Percentiles rank a stretch among this genome's conserved stretches.
Evolutionary conservation across 2,888 invertebrate species (phyloP).

Genomic region (Drosophila merina): DNA sequence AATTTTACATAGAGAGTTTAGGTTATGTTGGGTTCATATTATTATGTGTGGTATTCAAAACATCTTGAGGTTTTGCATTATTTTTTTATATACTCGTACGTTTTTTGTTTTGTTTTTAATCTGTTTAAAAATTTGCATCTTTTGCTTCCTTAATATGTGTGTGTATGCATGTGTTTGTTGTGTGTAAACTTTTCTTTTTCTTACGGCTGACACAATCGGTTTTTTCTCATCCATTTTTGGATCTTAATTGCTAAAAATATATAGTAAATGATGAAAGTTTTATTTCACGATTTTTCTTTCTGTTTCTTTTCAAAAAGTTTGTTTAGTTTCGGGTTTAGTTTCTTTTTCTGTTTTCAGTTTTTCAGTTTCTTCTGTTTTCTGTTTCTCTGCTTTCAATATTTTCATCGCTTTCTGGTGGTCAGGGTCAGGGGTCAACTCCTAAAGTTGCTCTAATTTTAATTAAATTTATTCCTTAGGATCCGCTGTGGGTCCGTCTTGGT

Average conservation of each 20-base stretch:
- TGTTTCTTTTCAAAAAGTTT: conserved; percentile 19
- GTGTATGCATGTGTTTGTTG: conserved; percentile 10
- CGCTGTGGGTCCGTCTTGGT: conserved; percentile 6
- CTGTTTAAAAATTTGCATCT: conserved; percentile 12
- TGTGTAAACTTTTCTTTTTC: conserved; percentile 43
- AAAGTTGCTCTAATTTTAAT: too few relatives aligned
- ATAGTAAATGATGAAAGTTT: conserved; percentile 45
- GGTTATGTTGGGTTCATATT: conserved; percentile 9
- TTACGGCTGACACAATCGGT: conserved; percentile 64
- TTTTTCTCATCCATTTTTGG: conserved; percentile 51
- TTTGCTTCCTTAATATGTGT: conserved; percentile 40
- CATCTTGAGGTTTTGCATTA: conserved; percentile 3
- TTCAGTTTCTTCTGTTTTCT: conserved; percentile 7
- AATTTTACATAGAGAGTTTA: conserved; percentile 40
- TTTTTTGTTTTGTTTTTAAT: conserved; percentile 16
- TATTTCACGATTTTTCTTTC: conserved; percentile 28
- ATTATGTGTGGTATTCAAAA: conserved; percentile 19
- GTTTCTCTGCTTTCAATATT: conserved; percentile 16
- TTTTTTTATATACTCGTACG: conserved; percentile 4
- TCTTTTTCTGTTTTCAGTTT: conserved; percentile 21
- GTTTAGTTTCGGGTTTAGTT: conserved; percentile 21
- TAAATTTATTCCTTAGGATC: conserved; percentile 17
- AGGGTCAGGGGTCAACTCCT: too few relatives aligned
- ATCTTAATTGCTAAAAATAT: conserved; percentile 53
- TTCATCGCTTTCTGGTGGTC: not conserved